Base-by-base conservation (phyloP, 2,113 vertebrate species). In the Stictonetta naevosa region DNA sequence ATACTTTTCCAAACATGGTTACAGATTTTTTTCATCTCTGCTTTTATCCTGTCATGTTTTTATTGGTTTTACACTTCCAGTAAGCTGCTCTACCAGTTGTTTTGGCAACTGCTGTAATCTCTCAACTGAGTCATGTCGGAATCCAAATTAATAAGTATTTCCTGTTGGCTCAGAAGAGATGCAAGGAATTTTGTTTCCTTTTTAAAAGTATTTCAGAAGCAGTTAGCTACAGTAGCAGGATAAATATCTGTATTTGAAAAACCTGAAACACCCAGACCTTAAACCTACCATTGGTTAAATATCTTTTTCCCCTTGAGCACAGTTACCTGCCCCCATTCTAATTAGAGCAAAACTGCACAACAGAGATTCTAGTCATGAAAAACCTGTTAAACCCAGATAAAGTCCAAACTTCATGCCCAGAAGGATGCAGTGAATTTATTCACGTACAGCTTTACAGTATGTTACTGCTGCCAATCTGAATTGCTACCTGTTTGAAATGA, bases 61-160 rank as follows among this genome's bases (percentile, higher is more conserved):
- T 78, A 38, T 86, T 82, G 60, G n/a, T 55, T 75, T 68, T 46
- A 20, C 48, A 0, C 86, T 96, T 75, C 36, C 91, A 78, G 64
- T 8, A 56, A 75, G 62, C 33, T 68, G 58, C 53, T 68, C 52
- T 58, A 12, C 78, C 82, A n/a, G 66, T 44, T 95, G 84, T 83
- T 95, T 73, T 79, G 90, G 93, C 83, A 38, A 13, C 69, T 60
- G 58, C 1, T 84, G 58, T 17, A 21, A 82, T 91, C 89, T 84
- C 81, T 78, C 23, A 56, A 44, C 83, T 23, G 80, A 94, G 72
- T 81, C 90, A 75, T 0, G 5, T 2, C 64, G 64, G 68, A 88
- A 81, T 75, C 88, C 77, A 83, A 21, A 75, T 38, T 16, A 72
- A 10, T 40, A 79, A 94, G 72, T 38, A 53, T 95, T 97, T 97